phyloP scores from a whole-genome alignment of 1,140 invertebrate species.

The Archivesica marissinica region DNA sequence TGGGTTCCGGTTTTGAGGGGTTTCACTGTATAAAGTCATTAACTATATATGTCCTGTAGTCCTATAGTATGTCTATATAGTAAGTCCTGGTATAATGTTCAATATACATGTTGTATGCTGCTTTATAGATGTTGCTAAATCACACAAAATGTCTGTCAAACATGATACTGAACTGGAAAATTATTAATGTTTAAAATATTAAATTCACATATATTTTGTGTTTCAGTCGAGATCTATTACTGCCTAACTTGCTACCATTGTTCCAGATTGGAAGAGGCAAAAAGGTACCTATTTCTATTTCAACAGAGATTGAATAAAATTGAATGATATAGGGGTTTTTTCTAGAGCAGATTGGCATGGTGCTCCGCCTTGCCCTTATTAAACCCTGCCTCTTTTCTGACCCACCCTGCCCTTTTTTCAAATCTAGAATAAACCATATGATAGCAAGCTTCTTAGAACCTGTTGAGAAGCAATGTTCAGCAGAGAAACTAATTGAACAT shows the following conservation, averaged over 20 bases:
- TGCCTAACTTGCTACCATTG: constrained; percentile 73
- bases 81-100: neutral
- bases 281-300: constrained; percentile 66
- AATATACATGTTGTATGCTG: neutral
- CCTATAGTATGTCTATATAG: neutral
- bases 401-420: too few species aligned
- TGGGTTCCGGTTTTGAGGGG: too few species aligned
- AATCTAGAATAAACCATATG: neutral
- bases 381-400: too few species aligned
- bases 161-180: neutral
- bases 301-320: neutral
- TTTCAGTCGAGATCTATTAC: constrained; percentile 71
- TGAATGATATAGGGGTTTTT: neutral
- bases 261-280: constrained; percentile 70
- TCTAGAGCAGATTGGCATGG: too few species aligned
- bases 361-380: too few species aligned
- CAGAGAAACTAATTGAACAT: neutral
- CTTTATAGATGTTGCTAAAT: neutral
- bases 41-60: neutral
- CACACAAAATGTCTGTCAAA: neutral
- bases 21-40: too few species aligned
- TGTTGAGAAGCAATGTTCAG: neutral
- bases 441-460: neutral
- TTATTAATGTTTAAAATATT: too few species aligned
- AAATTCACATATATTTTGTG: constrained; percentile 31